A percentile compares a stretch with the other conserved stretches of the same genome.
phyloP scores from a whole-genome alignment of 2,888 invertebrate species.

The Andrena marginata region DNA sequence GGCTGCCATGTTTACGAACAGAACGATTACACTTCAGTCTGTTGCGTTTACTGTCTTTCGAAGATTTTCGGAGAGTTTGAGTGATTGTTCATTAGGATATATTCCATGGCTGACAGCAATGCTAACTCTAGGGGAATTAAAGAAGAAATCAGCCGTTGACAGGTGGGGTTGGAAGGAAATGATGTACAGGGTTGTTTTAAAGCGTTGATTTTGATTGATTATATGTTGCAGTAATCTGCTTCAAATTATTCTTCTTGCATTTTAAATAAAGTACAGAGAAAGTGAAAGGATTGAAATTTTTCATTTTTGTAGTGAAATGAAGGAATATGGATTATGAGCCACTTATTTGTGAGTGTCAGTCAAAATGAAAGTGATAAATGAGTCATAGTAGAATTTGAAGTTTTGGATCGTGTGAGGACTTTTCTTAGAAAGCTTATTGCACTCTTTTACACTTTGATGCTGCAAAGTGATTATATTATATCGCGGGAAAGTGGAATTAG shows the following conservation, averaged over 20 bases:
- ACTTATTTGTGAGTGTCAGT: neutral
- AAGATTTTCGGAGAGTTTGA: neutral
- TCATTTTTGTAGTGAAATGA: neutral
- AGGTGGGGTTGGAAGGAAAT: neutral
- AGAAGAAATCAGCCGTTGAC: neutral
- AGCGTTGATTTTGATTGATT: neutral
- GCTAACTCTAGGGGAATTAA: neutral
- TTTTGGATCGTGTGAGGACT: too few relatives aligned
- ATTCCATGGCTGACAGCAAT: neutral
- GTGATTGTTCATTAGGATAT: neutral
- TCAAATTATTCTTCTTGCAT: neutral
- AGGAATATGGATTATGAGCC: neutral
- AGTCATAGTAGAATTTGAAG: too few relatives aligned
- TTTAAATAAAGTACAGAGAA: neutral
- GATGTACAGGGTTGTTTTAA: neutral
- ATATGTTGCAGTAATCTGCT: neutral
- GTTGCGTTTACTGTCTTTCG: too few relatives aligned
- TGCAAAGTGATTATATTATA: too few relatives aligned
- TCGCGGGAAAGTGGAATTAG: too few relatives aligned
- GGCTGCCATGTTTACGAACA: neutral
- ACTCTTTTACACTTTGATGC: too few relatives aligned
- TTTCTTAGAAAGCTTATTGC: too few relatives aligned
- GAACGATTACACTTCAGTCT: neutral
- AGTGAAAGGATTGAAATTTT: neutral
- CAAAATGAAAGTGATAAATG: neutral